These are phyloP conservation scores for Pogonophryne albipinna DNA, from an alignment of 2,797 vertebrate genomes.

Conservation along the genomic window DNA sequence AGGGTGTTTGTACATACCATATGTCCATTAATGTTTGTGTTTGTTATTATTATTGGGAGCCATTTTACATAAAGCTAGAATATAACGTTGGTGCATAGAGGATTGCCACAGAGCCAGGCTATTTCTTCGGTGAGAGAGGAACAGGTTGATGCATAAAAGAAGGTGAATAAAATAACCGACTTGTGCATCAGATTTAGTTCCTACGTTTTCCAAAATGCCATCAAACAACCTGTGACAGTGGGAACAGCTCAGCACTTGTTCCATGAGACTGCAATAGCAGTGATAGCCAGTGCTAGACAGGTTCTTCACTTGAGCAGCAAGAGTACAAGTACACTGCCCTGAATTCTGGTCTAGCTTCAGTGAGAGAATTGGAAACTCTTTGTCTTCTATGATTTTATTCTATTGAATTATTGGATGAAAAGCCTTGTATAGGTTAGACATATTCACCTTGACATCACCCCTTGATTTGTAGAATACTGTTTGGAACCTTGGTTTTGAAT, in stretches of 20 bases:
- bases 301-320: constrained; percentile 13
- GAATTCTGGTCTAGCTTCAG: constrained; percentile 1
- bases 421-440: neutral
- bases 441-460: too few species aligned
- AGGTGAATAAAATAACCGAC: constrained; percentile 2
- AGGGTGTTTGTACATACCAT: neutral
- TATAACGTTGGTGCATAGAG: constrained; percentile 20
- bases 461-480: too few species aligned
- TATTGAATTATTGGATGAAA: constrained; percentile 5
- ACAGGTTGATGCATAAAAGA: constrained; percentile 35
- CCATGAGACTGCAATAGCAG: constrained; percentile 30
- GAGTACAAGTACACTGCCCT: constrained; percentile 21
- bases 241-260: constrained; percentile 43
- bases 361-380: neutral
- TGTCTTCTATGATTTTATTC: neutral
- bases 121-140: constrained; percentile 13
- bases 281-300: constrained; percentile 13
- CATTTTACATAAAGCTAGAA: constrained; percentile 26
- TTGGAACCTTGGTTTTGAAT: too few species aligned
- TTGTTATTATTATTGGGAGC: constrained; percentile 37
- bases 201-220: constrained; percentile 34
- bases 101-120: constrained; percentile 26
- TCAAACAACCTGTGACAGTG: constrained; percentile 4
- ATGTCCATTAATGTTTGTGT: constrained; percentile 3
- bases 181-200: constrained; percentile 15